phyloP scores from a whole-genome alignment of 1,140 invertebrate genomes.

The Drosophila sulfurigaster region DNA sequence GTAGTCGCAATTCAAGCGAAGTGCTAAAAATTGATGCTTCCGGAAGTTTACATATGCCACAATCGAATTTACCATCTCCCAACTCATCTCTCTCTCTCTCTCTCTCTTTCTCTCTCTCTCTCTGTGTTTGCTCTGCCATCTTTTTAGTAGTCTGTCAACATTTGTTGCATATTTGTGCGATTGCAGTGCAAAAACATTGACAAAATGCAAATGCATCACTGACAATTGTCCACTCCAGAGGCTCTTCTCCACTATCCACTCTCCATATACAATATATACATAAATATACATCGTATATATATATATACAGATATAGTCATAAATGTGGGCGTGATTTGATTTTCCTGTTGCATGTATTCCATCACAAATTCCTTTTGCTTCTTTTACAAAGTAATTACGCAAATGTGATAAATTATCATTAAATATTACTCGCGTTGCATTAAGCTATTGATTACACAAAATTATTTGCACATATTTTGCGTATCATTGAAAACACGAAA shows the following conservation, averaged over 20 bases:
- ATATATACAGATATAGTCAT: neutral
- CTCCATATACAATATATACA: neutral
- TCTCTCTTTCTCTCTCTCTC: neutral
- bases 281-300: neutral
- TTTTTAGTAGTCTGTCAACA: slow-evolving; percentile 13
- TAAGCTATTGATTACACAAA: too few relatives aligned
- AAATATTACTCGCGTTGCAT: neutral
- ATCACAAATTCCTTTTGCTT: slow-evolving; percentile 28
- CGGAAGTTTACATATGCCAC: slow-evolving; percentile 41
- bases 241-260: too few relatives aligned
- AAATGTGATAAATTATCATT: slow-evolving; percentile 12
- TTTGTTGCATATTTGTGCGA: slow-evolving; percentile 37
- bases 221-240: slow-evolving; percentile 16
- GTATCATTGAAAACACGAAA: too few relatives aligned
- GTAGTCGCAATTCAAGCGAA: slow-evolving; percentile 18
- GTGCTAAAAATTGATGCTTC: slow-evolving; percentile 48
- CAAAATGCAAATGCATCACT: slow-evolving; percentile 23
- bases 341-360: slow-evolving; percentile 26
- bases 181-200: slow-evolving; percentile 9
- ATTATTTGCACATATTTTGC: too few relatives aligned
- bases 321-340: slow-evolving; percentile 15
- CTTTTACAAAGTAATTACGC: too few relatives aligned
- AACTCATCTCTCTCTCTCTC: neutral
- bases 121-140: neutral
- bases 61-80: slow-evolving; percentile 17